Evolutionary conservation across 2,113 vertebrate genomes (phyloP).

Genomic region (Sialia sialis): DNA sequence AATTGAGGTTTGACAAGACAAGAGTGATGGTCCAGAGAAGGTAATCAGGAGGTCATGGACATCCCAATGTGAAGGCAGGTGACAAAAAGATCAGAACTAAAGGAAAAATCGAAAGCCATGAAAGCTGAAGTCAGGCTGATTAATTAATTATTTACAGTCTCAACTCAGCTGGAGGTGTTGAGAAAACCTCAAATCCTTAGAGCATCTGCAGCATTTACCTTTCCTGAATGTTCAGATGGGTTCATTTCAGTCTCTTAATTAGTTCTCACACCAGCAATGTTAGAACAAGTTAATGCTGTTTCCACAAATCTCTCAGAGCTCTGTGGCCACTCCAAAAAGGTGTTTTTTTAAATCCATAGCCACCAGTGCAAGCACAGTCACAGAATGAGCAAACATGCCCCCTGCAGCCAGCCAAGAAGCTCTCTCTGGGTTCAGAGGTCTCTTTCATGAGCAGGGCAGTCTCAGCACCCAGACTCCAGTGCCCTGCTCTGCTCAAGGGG

Average conservation of each 20-base stretch:
- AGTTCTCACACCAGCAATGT: background rate
- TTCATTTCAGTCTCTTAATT: slow-evolving; percentile 12
- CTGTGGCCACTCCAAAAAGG: background rate
- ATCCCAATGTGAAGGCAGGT: background rate
- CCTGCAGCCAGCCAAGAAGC: background rate
- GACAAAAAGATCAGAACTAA: background rate
- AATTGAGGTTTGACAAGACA: background rate
- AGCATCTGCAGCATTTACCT: background rate
- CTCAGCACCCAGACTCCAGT: background rate
- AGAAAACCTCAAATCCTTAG: background rate
- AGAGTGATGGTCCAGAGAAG: background rate
- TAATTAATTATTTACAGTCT: slow-evolving; percentile 7
- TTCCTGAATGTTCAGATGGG: background rate
- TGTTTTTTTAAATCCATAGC: background rate
- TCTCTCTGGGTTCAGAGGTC: background rate
- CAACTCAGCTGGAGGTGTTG: background rate
- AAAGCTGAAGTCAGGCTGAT: background rate
- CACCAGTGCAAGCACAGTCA: background rate
- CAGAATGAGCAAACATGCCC: background rate
- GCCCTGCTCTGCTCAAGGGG: rapidly evolving
- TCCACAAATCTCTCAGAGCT: background rate
- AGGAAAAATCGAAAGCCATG: background rate
- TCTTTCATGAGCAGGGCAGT: background rate
- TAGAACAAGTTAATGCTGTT: background rate
- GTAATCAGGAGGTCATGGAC: background rate